Evolutionary conservation across 2,113 vertebrate species (phyloP).

Genomic region (Ceyx margarethae): DNA sequence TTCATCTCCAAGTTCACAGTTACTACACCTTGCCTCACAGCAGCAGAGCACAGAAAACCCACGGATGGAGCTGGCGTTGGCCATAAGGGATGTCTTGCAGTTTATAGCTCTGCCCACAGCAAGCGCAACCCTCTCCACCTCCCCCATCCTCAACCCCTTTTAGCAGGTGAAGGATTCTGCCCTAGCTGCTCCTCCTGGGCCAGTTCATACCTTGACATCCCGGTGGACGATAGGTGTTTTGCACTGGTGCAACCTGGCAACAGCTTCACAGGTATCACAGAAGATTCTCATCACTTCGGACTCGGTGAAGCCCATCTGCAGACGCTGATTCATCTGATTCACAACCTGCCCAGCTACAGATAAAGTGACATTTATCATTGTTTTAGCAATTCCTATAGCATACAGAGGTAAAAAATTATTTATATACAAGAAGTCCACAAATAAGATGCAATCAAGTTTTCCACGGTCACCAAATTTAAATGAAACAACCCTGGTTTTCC

Average conservation of each 20-base stretch:
- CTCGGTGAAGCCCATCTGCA: constrained; percentile 91
- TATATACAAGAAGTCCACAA: background rate
- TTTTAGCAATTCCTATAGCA: background rate
- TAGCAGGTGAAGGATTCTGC: background rate
- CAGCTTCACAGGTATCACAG: constrained; percentile 93
- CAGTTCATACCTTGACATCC: constrained; percentile 88
- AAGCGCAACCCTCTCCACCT: background rate
- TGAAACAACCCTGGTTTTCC: background rate
- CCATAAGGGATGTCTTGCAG: rapidly evolving
- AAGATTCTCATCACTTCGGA: constrained; percentile 90
- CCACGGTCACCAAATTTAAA: background rate
- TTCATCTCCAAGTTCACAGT: background rate
- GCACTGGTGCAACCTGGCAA: constrained; percentile 94
- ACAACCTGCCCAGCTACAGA: constrained; percentile 91
- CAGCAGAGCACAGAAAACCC: background rate
- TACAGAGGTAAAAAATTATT: background rate
- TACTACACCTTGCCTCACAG: rapidly evolving
- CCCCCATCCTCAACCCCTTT: background rate
- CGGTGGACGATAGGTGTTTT: constrained; percentile 95
- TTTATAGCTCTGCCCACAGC: background rate
- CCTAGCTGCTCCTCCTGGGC: background rate
- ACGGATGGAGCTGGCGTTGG: rapidly evolving
- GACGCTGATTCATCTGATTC: constrained; percentile 95
- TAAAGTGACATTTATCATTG: too few relatives aligned
- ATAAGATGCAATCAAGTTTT: background rate